These are phyloP conservation scores for Probaryconus sp. DNA, from an alignment of 1,140 invertebrate species.

Conservation along the genomic window DNA sequence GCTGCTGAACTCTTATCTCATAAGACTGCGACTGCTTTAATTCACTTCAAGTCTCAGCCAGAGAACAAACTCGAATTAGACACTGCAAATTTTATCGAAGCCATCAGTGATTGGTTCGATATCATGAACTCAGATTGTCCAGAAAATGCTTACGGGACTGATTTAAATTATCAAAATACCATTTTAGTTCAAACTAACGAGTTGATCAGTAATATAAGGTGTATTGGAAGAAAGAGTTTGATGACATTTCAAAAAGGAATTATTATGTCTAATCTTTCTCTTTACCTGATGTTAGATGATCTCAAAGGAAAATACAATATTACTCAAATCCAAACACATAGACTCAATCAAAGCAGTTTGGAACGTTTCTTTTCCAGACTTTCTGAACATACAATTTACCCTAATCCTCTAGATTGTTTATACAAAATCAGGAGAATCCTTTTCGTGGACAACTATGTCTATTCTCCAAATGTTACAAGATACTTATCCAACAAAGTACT, in stretches of 20 bases:
- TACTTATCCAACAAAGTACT: conserved; percentile 15
- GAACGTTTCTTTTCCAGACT: conserved; percentile 4
- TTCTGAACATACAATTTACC: conserved; percentile 1
- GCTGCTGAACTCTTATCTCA: conserved; percentile 12
- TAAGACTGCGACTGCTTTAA: conserved; percentile 18
- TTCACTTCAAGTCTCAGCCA: background rate
- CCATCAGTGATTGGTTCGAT: conserved; percentile 14
- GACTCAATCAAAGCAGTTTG: conserved; percentile 2
- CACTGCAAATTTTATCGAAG: conserved; percentile 17
- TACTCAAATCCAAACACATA: background rate
- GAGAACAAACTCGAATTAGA: conserved; percentile 6
- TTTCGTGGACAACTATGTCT: background rate
- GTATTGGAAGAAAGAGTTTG: conserved; percentile 8
- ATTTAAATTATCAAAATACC: conserved; percentile 10
- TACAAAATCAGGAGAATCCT: background rate
- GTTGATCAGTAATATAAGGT: conserved; percentile 17
- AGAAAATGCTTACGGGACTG: background rate
- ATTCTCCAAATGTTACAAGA: background rate
- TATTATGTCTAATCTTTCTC: conserved; percentile 10
- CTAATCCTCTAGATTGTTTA: conserved; percentile 1
- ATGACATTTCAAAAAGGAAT: conserved; percentile 25
- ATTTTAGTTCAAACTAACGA: conserved; percentile 5
- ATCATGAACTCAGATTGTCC: conserved; percentile 1
- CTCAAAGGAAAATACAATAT: conserved; percentile 5
- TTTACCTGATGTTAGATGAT: conserved; percentile 15